Percentiles rank a stretch among this genome's conserved stretches.
phyloP scores from a whole-genome alignment of 1,140 invertebrate species.

The Polyergus mexicanus region DNA sequence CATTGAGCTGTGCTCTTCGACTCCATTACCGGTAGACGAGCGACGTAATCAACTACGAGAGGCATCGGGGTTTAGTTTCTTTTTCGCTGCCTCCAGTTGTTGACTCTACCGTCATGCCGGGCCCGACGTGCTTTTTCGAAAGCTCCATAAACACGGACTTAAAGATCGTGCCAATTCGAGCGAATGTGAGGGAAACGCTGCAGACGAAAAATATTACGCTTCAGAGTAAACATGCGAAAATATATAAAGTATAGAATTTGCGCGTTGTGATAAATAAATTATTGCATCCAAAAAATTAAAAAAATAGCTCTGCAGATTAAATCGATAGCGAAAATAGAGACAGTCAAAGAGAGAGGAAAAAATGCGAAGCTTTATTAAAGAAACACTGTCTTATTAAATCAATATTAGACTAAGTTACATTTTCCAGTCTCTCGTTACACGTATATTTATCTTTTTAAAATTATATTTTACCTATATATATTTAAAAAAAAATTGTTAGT shows the following conservation, averaged over 20 bases:
- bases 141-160: constrained; percentile 57
- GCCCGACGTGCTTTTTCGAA: constrained; percentile 57
- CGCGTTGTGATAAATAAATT: constrained; percentile 5
- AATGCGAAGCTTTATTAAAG: background rate
- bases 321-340: background rate
- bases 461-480: background rate
- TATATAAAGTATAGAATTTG: constrained; percentile 7
- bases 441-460: background rate
- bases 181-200: constrained; percentile 44
- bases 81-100: constrained; percentile 59
- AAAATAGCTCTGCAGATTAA: background rate
- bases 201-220: constrained; percentile 37
- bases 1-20: constrained; percentile 40
- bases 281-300: background rate
- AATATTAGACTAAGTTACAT: background rate
- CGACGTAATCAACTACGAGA: constrained; percentile 56
- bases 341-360: background rate
- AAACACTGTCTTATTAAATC: background rate
- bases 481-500: no score
- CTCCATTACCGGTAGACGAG: constrained; percentile 56
- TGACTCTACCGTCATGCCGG: constrained; percentile 36
- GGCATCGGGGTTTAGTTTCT: constrained; percentile 40
- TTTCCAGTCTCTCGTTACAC: no score
- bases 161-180: constrained; percentile 44
- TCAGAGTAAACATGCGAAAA: constrained; percentile 10